phyloP scores from a whole-genome alignment of 2,113 vertebrate genomes.

The Marmota monax region DNA sequence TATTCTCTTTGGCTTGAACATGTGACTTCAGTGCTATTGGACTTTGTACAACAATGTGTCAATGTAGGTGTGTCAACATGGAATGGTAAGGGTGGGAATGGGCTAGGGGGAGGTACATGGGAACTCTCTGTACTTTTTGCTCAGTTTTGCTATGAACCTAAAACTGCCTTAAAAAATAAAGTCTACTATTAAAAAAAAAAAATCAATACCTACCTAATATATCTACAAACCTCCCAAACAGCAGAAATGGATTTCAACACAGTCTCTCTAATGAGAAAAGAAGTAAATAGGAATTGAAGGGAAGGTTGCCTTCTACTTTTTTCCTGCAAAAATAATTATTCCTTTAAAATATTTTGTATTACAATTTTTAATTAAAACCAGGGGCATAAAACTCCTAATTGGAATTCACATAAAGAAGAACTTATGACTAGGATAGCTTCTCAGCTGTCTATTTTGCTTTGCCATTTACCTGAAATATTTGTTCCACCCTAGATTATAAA shows the following conservation, averaged over 20 bases:
- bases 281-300: rapidly evolving
- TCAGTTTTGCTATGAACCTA: background rate
- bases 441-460: background rate
- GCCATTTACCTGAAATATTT: background rate
- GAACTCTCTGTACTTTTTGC: background rate
- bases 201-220: background rate
- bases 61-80: too few relatives aligned
- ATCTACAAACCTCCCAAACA: background rate
- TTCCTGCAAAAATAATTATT: background rate
- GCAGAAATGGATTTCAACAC: background rate
- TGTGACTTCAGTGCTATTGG: background rate
- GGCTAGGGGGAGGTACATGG: background rate
- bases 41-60: background rate
- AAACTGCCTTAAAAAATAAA: background rate
- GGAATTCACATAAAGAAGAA: background rate
- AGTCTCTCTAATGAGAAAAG: background rate
- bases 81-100: background rate
- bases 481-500: background rate
- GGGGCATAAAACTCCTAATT: background rate
- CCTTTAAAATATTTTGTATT: background rate
- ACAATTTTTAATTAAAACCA: background rate
- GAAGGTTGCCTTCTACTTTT: background rate
- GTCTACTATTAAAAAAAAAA: background rate
- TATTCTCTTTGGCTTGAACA: background rate
- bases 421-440: background rate